Conservation (phyloP, 1,140 invertebrate genomes). For the Drosophila azteca region DNA sequence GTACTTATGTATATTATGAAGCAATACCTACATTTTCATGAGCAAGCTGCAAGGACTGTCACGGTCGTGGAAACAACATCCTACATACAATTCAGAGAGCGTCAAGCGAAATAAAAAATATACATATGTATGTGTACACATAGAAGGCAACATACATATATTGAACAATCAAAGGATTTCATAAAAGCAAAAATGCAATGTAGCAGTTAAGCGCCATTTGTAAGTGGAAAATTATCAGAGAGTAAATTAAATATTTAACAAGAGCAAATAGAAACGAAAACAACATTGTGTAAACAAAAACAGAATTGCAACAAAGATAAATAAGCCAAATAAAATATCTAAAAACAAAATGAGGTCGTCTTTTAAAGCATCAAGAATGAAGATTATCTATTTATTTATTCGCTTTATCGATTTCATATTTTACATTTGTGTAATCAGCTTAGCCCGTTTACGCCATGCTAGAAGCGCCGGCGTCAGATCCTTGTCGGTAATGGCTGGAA, state of each 20-base stretch:
- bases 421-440: slow-evolving; percentile 71
- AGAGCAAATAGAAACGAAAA: slow-evolving; percentile 60
- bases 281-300: slow-evolving; percentile 62
- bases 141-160: slow-evolving; percentile 32
- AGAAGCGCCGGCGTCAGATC: slow-evolving; percentile 73
- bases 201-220: slow-evolving; percentile 71
- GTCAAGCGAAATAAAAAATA: slow-evolving; percentile 35
- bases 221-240: slow-evolving; percentile 55
- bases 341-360: neutral
- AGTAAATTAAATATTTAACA: slow-evolving; percentile 19
- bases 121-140: slow-evolving; percentile 10
- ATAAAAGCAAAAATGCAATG: slow-evolving; percentile 52
- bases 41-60: slow-evolving; percentile 11
- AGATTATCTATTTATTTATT: slow-evolving; percentile 32
- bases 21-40: slow-evolving; percentile 30
- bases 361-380: neutral
- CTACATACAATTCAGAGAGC: slow-evolving; percentile 21
- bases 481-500: slow-evolving; percentile 72
- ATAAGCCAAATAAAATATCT: slow-evolving; percentile 75
- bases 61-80: slow-evolving; percentile 10
- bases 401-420: slow-evolving; percentile 15
- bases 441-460: slow-evolving; percentile 74
- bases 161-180: slow-evolving; percentile 72
- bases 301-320: slow-evolving; percentile 70
- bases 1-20: slow-evolving; percentile 16